phyloP scores from a whole-genome alignment of 2,888 invertebrate genomes.

The Phaonia tiefii region DNA sequence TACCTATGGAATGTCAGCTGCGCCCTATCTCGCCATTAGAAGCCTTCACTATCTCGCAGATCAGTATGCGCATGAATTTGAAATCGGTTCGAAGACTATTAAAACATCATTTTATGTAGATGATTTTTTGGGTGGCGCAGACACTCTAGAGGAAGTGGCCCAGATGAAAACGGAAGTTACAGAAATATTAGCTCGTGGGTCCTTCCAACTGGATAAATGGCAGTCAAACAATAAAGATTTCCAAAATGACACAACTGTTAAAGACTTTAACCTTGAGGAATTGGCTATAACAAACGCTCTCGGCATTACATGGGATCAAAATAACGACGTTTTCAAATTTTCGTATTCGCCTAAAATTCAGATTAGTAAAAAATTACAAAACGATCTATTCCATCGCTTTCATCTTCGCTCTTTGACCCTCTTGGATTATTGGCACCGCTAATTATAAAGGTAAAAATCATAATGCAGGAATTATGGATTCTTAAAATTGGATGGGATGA shows the following conservation, averaged over 20 bases:
- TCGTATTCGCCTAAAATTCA: slow-evolving; percentile 29
- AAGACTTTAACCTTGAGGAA: not conserved
- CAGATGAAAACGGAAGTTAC: slow-evolving; percentile 29
- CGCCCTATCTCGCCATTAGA: slow-evolving; percentile 38
- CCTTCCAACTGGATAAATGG: slow-evolving; percentile 45
- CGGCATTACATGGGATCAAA: slow-evolving; percentile 50
- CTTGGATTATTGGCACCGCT: slow-evolving; percentile 47
- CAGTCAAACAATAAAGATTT: too few species aligned
- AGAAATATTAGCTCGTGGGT: slow-evolving; percentile 21
- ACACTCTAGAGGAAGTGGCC: slow-evolving; percentile 39
- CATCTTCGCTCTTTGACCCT: slow-evolving; percentile 55
- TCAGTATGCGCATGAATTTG: slow-evolving; percentile 30
- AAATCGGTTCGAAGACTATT: slow-evolving; percentile 47
- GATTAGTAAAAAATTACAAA: slow-evolving; percentile 39
- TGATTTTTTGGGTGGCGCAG: slow-evolving; percentile 62
- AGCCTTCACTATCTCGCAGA: slow-evolving; percentile 51
- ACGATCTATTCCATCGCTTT: slow-evolving; percentile 50
- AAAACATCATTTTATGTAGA: slow-evolving; percentile 58
- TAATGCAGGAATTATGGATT: slow-evolving; percentile 46
- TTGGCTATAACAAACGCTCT: slow-evolving; percentile 28
- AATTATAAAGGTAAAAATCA: slow-evolving; percentile 44
- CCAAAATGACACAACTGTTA: not conserved
- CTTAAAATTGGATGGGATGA: slow-evolving; percentile 44
- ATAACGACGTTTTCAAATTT: slow-evolving; percentile 40
- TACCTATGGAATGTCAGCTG: slow-evolving; percentile 17